Evolutionary conservation across 2,888 invertebrate species (phyloP), one percentile per base, ranked within the genome.

Genomic region (Polylopha cassiicola): DNA sequence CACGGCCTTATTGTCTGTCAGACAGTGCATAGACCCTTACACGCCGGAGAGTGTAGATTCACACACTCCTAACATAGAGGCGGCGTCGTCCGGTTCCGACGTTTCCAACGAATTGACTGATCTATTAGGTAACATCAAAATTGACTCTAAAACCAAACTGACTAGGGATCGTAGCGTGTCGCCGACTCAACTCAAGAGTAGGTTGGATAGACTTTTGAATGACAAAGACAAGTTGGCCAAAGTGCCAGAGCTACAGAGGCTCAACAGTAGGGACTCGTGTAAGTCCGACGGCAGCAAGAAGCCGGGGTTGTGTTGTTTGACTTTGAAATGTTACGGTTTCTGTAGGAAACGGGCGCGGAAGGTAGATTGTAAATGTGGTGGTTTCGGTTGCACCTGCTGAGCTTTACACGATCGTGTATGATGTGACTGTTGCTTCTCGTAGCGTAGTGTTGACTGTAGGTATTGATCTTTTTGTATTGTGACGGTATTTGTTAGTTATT

Each of bases 41-140:
- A 94, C 94, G 0, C 94, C 94, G n/a, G 94, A 94, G 59, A 93
- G 92, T 67, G 87, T 90, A 48, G 93, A 93, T 58, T 92, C 93
- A 11, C 92, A 89, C 55, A 91, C 92, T 26, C 93, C 93, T 0
- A 86, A 87, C 44, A 84, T 87, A 0, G 89, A 84, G 21, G 53
- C 56, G 0, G 63, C 60, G 0, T 79, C 67, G 0, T 55, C 66
- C 0, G 67, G 62, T 0, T 73, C 75, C 0, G 77, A 74, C 8
- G 44, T 73, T 10, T 50, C 57, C 0, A 49, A 54, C 4, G 73
- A 84, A 46, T 60, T 76, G 3, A 55, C 61, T 23, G 75, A 81
- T 32, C 49, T 78, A 30, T 28, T 69, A 1, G 68, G 54, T 16
- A 29, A 44, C 30, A 8, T 32, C 7, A 53, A 55, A 41, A 56